phyloP scores from a whole-genome alignment of 2,797 vertebrate genomes.

The Synaphobranchus kaupii region DNA sequence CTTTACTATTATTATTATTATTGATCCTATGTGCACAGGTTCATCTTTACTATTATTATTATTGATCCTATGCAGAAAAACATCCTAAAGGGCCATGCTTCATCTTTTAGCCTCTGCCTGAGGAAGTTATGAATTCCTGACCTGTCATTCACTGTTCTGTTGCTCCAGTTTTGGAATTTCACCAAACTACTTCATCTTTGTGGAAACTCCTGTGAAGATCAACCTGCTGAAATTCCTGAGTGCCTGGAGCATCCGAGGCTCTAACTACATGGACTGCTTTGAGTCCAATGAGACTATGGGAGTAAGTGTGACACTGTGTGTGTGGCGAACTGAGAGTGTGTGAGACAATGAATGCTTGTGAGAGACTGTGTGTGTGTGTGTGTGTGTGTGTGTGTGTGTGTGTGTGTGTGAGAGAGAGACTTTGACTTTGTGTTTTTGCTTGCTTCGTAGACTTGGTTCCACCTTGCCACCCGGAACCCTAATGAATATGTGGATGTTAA shows the following conservation, averaged over 20 bases:
- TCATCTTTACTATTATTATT: conserved; percentile 28
- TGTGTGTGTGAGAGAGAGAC: too few relatives aligned
- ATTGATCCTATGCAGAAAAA: too few relatives aligned
- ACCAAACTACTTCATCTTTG: conserved; percentile 88
- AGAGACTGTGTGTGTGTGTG: too few relatives aligned
- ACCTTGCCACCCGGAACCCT: conserved; percentile 88
- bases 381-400: too few relatives aligned
- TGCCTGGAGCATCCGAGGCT: conserved; percentile 86
- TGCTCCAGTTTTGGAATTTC: conserved; percentile 85
- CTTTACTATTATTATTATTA: not conserved
- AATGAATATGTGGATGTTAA: conserved; percentile 89
- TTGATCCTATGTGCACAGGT: conserved; percentile 95
- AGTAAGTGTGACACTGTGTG: conserved; percentile 63
- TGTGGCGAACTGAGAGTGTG: too few relatives aligned
- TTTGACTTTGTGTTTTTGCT: not conserved
- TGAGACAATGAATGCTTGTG: too few relatives aligned
- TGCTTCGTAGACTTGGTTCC: conserved; percentile 86
- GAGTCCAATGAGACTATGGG: conserved; percentile 90
- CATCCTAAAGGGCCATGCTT: too few relatives aligned
- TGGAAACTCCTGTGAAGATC: conserved; percentile 94
- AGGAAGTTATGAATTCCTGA: too few relatives aligned
- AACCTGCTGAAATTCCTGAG: conserved; percentile 92
- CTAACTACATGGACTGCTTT: conserved; percentile 96
- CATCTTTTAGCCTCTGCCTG: too few relatives aligned
- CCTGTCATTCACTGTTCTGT: conserved; percentile 18